Evolutionary conservation across 2,113 vertebrate genomes (phyloP), one percentile per base, ranked within the genome.

Genomic region (Candoia aspera): DNA sequence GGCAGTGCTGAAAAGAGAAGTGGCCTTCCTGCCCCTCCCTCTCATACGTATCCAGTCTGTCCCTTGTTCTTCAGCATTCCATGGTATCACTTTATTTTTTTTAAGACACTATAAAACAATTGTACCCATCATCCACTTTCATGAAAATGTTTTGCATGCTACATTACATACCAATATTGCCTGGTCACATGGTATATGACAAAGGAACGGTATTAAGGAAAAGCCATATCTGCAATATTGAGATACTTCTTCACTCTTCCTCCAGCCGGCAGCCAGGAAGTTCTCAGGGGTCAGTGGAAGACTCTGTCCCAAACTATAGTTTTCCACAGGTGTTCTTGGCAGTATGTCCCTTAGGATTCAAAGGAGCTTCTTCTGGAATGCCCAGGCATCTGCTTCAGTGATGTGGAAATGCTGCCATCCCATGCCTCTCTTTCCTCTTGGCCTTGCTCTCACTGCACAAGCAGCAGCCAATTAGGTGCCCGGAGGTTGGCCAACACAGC

Each of bases 1-100:
- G 89, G 94, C 93, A 95, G 90, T 64, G 88, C 88, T 93, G 96
- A 95, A 91, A 96, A 93, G 23, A 64, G 92, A 95, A 94, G 95
- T 92, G 46, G 90, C 26, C 19, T 62, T 59, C 37, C 87, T 24
- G n/a, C 17, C 29, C 46, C 46, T 24, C 53, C 4, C 89, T 19
- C 2, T 12, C 17, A 6, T 29, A 91, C 95, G 92, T 93, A 42
- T 93, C 93, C 86, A 92, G 21, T 91, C 26, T 95, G 96, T 90
- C 87, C 11, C 62, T 92, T 94, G 91, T 92, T 92, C 83, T 91
- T 92, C 95, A 94, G 64, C 93, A 94, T 95, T 92, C 91, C 57
- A 89, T 86, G 94, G 92, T 94, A n/a, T n/a, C n/a, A n/a, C n/a
- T n/a, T n/a, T n/a, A n/a, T n/a, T n/a, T n/a, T n/a, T n/a, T n/a